Conservation (phyloP, 2,113 vertebrate genomes). For the Eurystomus gularis region DNA sequence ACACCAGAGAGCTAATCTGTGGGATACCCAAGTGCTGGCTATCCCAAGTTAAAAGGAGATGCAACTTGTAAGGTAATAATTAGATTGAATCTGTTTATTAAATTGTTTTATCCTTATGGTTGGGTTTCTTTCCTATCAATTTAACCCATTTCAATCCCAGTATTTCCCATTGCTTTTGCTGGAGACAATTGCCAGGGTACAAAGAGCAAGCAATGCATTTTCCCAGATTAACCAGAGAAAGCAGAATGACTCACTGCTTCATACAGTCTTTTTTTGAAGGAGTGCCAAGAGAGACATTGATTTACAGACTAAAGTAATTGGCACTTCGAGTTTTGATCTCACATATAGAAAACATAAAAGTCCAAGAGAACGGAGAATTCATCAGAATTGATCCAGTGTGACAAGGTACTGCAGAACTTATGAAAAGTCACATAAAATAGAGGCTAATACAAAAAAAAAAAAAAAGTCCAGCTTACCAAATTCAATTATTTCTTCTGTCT, state of each 20-base stretch:
- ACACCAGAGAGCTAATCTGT: not conserved
- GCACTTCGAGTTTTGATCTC: not conserved
- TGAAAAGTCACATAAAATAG: not conserved
- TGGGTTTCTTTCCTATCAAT: not conserved
- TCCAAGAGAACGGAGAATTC: constrained; percentile 12
- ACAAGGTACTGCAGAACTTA: not conserved
- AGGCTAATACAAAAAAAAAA: not conserved
- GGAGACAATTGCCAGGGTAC: not conserved
- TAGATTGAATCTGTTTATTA: not conserved
- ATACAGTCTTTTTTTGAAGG: not conserved
- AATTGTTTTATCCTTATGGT: not conserved
- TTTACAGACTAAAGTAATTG: constrained; percentile 45
- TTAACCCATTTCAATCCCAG: not conserved
- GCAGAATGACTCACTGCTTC: not conserved
- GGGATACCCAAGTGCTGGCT: not conserved
- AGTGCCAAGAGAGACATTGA: not conserved
- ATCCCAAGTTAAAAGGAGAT: not conserved
- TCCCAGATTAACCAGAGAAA: not conserved
- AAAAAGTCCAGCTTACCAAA: not conserved
- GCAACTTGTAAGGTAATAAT: not conserved
- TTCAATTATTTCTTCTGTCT: not conserved
- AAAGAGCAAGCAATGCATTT: not conserved
- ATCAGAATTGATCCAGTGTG: not conserved
- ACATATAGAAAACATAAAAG: not conserved
- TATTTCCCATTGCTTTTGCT: not conserved